A percentile compares a stretch with the other conserved stretches of the same genome.
These are phyloP conservation scores for Jordanella pulchra DNA, from an alignment of 2,797 vertebrate species.

Conservation along the genomic window DNA sequence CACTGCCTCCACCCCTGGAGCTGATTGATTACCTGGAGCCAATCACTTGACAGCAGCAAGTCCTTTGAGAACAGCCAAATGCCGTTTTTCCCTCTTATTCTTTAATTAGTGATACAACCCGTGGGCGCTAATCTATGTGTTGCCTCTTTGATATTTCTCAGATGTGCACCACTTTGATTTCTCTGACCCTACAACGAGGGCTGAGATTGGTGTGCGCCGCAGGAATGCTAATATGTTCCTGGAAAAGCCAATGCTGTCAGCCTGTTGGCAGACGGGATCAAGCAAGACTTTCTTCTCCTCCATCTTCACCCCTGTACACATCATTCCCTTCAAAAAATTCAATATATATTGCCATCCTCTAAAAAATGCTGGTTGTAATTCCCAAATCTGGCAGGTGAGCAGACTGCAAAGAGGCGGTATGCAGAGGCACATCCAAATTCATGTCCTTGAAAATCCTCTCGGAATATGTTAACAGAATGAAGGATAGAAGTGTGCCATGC, in stretches of 20 bases:
- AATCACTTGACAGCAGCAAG: slow-evolving; percentile 66
- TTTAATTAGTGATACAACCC: slow-evolving; percentile 80
- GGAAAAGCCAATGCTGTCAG: slow-evolving; percentile 58
- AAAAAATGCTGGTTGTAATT: slow-evolving; percentile 45
- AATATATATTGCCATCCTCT: slow-evolving; percentile 43
- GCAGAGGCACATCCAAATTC: slow-evolving; percentile 28
- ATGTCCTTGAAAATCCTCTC: slow-evolving; percentile 47
- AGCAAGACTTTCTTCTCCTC: slow-evolving; percentile 53
- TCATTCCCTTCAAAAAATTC: slow-evolving; percentile 52
- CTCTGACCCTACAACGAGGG: slow-evolving; percentile 77
- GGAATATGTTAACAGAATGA: slow-evolving; percentile 35
- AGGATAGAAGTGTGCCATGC: slow-evolving; percentile 17
- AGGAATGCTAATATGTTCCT: slow-evolving; percentile 76
- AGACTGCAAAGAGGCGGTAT: slow-evolving; percentile 21
- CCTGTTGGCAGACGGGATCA: slow-evolving; percentile 66
- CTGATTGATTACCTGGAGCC: slow-evolving; percentile 79
- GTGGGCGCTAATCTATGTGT: slow-evolving; percentile 78
- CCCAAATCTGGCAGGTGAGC: slow-evolving; percentile 40
- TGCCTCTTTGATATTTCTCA: slow-evolving; percentile 80
- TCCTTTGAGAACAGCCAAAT: slow-evolving; percentile 70
- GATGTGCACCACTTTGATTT: slow-evolving; percentile 83
- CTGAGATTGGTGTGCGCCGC: slow-evolving; percentile 60
- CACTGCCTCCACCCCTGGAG: slow-evolving; percentile 44
- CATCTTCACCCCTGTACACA: slow-evolving; percentile 58
- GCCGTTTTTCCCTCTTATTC: slow-evolving; percentile 72